Conservation (phyloP, 1,140 invertebrate species). For the Calephelis virginiensis region DNA sequence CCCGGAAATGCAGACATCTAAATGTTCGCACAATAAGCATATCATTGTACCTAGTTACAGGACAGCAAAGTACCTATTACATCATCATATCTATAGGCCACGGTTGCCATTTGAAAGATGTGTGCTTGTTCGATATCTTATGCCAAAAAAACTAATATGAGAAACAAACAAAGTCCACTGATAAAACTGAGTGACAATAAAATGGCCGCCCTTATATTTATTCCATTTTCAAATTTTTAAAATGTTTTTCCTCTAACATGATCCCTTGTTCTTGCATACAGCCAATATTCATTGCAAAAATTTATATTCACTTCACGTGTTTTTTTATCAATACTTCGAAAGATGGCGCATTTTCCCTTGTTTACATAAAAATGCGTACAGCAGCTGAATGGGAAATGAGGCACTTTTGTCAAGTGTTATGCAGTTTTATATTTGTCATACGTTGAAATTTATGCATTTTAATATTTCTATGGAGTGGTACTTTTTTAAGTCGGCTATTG, state of each 20-base stretch:
- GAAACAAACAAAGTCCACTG: neutral
- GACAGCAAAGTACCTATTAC: too few species aligned
- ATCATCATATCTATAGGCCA: too few species aligned
- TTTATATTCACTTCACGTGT: conserved; percentile 8
- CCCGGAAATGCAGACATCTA: too few species aligned
- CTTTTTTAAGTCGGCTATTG: too few species aligned
- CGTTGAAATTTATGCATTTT: neutral
- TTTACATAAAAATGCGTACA: conserved; percentile 9
- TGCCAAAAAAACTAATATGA: neutral
- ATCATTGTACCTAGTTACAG: too few species aligned
- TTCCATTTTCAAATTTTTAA: neutral
- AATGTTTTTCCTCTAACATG: conserved; percentile 7
- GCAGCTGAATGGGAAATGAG: conserved; percentile 6
- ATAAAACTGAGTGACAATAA: too few species aligned
- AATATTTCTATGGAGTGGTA: neutral
- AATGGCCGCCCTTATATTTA: too few species aligned
- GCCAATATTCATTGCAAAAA: conserved; percentile 8
- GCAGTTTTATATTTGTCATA: neutral
- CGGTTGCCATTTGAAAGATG: too few species aligned
- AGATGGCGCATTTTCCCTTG: conserved; percentile 12
- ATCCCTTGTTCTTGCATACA: neutral
- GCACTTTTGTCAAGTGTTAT: neutral
- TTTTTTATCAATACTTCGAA: conserved; percentile 16
- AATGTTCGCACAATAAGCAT: too few species aligned
- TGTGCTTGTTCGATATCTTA: too few species aligned